Percentiles rank a stretch among this genome's conserved stretches.
These are phyloP conservation scores for Barypeithes pellucidus DNA, from an alignment of 2,888 invertebrate genomes.

Conservation along the genomic window DNA sequence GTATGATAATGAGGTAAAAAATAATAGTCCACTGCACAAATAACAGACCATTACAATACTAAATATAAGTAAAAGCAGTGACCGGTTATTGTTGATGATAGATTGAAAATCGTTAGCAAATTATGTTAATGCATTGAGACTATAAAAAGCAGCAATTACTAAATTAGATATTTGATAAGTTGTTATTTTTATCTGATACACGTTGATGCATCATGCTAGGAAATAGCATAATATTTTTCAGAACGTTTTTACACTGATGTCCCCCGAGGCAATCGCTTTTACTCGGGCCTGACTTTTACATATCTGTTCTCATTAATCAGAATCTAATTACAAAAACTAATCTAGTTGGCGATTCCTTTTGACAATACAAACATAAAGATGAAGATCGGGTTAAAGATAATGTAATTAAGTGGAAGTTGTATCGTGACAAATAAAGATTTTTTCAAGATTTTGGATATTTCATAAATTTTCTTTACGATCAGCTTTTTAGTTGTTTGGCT, in stretches of 20 bases:
- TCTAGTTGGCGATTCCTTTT: slow-evolving; percentile 6
- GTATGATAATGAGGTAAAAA: slow-evolving; percentile 41
- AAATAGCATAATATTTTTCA: slow-evolving; percentile 18
- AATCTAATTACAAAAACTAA: slow-evolving; percentile 31
- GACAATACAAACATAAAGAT: slow-evolving; percentile 31
- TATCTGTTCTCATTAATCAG: slow-evolving; percentile 35
- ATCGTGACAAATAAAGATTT: slow-evolving; percentile 24
- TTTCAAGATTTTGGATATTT: slow-evolving; percentile 6
- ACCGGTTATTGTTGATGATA: slow-evolving; percentile 35
- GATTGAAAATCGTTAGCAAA: slow-evolving; percentile 38
- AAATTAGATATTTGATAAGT: slow-evolving; percentile 32
- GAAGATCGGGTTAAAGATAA: slow-evolving; percentile 26
- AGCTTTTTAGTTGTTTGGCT: too few relatives aligned
- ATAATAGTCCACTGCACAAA: slow-evolving; percentile 27
- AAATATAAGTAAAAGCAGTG: slow-evolving; percentile 32
- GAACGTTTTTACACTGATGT: slow-evolving; percentile 3
- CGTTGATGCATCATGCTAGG: slow-evolving; percentile 23
- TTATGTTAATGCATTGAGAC: slow-evolving; percentile 36
- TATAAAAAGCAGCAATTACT: slow-evolving; percentile 25
- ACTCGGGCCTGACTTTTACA: slow-evolving; percentile 15
- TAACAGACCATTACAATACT: slow-evolving; percentile 27
- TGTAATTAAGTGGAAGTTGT: slow-evolving; percentile 13
- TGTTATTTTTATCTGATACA: slow-evolving; percentile 25
- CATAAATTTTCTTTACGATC: not conserved
- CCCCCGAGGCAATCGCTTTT: slow-evolving; percentile 20